Conservation (phyloP, 1,140 invertebrate species). For the Ceratitis capitata region DNA sequence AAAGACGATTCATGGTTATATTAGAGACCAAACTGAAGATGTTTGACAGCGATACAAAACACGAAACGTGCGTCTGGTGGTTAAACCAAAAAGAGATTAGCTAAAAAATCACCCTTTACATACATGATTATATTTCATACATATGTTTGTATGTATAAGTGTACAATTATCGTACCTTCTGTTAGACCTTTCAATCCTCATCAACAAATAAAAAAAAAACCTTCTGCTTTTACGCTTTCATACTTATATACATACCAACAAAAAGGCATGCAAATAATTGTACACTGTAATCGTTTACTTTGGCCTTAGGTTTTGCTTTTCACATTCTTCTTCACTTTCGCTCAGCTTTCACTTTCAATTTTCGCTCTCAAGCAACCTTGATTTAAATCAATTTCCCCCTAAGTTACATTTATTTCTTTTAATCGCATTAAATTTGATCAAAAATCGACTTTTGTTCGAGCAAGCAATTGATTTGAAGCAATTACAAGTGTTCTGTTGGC, state of each 20-base stretch:
- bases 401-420: background rate
- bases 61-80: no score
- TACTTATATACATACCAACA: background rate
- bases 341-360: background rate
- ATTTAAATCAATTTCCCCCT: background rate
- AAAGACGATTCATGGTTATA: no score
- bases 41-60: no score
- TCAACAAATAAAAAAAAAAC: no score
- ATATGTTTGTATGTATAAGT: background rate
- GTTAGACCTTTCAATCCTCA: no score
- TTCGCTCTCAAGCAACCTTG: background rate
- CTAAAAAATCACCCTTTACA: no score
- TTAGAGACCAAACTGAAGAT: no score
- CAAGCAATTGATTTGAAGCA: background rate
- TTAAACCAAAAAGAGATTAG: no score
- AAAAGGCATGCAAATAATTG: background rate
- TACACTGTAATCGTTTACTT: background rate
- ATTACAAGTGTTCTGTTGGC: no score
- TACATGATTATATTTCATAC: no score
- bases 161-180: background rate
- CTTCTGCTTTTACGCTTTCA: background rate
- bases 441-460: background rate
- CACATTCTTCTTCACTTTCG: background rate
- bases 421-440: conserved; percentile 15
- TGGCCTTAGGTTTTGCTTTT: no score